Conservation (phyloP, 2,888 invertebrate species). For the Lasioglossum lativentre region DNA sequence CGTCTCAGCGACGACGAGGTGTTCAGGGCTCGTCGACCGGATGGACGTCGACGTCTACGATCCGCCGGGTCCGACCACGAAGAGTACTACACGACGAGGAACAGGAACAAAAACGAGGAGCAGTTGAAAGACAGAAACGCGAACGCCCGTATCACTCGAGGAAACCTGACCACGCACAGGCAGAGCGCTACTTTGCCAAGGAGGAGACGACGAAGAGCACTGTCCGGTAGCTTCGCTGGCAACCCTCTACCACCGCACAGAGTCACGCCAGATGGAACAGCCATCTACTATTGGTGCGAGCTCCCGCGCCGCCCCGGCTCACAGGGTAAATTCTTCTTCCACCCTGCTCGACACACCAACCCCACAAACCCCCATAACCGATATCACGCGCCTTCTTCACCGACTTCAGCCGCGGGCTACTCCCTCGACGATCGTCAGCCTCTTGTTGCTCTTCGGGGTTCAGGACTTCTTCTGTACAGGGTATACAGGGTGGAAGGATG, state of each 20-base stretch:
- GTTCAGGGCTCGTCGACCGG: constrained; percentile 54
- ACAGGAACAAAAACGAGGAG: constrained; percentile 66
- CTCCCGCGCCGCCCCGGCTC: constrained; percentile 86
- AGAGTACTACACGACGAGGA: constrained; percentile 57
- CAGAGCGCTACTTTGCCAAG: constrained; percentile 82
- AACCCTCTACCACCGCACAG: constrained; percentile 89
- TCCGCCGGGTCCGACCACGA: constrained; percentile 69
- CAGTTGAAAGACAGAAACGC: constrained; percentile 75
- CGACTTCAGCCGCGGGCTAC: constrained; percentile 3
- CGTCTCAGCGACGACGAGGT: constrained; percentile 67
- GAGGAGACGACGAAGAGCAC: constrained; percentile 79
- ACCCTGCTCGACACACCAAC: constrained; percentile 47
- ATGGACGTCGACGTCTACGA: constrained; percentile 54
- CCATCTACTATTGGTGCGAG: constrained; percentile 95
- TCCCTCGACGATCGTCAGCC: constrained; percentile 25
- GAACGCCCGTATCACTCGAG: constrained; percentile 70
- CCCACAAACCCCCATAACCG: constrained; percentile 21
- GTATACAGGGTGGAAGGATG: not conserved
- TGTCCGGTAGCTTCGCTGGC: constrained; percentile 78
- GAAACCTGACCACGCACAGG: constrained; percentile 68
- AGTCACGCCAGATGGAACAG: constrained; percentile 93
- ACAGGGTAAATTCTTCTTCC: constrained; percentile 82
- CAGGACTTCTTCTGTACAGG: not conserved
- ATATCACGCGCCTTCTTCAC: constrained; percentile 21
- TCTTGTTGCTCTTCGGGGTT: not conserved